phyloP scores from a whole-genome alignment of 2,888 invertebrate species.

The Lucinisca nassula region DNA sequence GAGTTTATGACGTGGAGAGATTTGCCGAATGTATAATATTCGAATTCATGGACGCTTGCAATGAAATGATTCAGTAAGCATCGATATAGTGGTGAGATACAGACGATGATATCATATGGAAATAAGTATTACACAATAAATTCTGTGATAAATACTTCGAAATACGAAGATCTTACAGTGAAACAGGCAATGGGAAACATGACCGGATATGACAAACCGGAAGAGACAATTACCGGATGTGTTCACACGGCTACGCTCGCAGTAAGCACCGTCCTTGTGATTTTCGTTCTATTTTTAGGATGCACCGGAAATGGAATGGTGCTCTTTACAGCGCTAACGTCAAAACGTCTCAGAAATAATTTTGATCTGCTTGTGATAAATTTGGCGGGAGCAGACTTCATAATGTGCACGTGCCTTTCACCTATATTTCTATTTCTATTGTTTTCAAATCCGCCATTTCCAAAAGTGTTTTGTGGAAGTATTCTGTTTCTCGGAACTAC shows the following conservation, averaged over 20 bases:
- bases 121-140: background rate
- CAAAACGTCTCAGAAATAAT: conserved; percentile 75
- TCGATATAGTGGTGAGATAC: too few relatives aligned
- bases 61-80: too few relatives aligned
- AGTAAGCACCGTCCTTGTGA: conserved; percentile 81
- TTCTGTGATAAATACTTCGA: background rate
- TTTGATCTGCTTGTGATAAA: conserved; percentile 80
- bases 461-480: conserved; percentile 79
- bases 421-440: conserved; percentile 80
- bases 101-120: conserved; percentile 42
- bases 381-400: conserved; percentile 80
- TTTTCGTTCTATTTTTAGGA: conserved; percentile 81
- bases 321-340: conserved; percentile 76
- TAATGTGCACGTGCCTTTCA: conserved; percentile 79
- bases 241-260: conserved; percentile 83
- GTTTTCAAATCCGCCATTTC: conserved; percentile 77
- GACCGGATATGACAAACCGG: conserved; percentile 16
- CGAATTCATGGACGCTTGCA: too few relatives aligned
- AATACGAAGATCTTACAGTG: background rate
- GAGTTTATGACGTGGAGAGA: too few relatives aligned
- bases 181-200: conserved; percentile 30
- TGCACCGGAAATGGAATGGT: conserved; percentile 82
- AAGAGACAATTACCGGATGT: conserved; percentile 65
- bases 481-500: conserved; percentile 78
- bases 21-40: too few relatives aligned